Evolutionary conservation across 2,888 invertebrate genomes (phyloP).

Genomic region (Galerucella calmariensis): DNA sequence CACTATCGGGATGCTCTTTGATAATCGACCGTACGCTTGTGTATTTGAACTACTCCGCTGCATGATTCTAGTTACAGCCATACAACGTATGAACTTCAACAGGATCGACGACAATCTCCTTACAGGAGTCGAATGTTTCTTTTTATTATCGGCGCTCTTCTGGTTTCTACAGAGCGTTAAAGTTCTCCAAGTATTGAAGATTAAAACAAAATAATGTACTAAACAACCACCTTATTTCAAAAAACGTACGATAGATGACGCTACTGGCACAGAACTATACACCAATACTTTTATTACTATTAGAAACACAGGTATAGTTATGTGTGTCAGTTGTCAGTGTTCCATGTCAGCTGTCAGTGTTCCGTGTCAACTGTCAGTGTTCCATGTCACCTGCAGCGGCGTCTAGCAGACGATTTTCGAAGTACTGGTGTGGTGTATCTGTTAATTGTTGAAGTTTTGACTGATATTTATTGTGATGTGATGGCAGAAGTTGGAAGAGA

Average conservation of each 20-base stretch:
- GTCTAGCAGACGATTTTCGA: too few relatives aligned
- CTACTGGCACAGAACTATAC: too few relatives aligned
- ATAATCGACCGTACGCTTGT: constrained; percentile 72
- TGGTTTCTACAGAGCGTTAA: constrained; percentile 73
- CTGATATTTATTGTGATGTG: constrained; percentile 17
- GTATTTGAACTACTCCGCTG: constrained; percentile 75
- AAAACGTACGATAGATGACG: too few relatives aligned
- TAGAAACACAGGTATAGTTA: too few relatives aligned
- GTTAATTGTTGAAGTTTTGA: constrained; percentile 5
- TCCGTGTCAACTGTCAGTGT: too few relatives aligned
- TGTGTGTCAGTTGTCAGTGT: too few relatives aligned
- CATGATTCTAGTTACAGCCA: constrained; percentile 67
- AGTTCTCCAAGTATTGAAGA: constrained; percentile 66
- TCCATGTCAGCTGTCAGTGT: too few relatives aligned
- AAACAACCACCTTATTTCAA: too few relatives aligned
- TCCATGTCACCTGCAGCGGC: too few relatives aligned
- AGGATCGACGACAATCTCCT: constrained; percentile 64
- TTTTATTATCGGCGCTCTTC: constrained; percentile 71
- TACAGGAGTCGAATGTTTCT: constrained; percentile 70
- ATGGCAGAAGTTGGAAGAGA: not conserved
- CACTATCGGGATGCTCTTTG: constrained; percentile 78
- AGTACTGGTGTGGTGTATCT: too few relatives aligned
- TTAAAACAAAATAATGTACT: constrained; percentile 20
- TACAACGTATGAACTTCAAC: constrained; percentile 63
- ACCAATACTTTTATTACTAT: too few relatives aligned